Evolutionary conservation across 2,797 vertebrate genomes (phyloP).

Genomic region (Melanotaenia parkinsoni): DNA sequence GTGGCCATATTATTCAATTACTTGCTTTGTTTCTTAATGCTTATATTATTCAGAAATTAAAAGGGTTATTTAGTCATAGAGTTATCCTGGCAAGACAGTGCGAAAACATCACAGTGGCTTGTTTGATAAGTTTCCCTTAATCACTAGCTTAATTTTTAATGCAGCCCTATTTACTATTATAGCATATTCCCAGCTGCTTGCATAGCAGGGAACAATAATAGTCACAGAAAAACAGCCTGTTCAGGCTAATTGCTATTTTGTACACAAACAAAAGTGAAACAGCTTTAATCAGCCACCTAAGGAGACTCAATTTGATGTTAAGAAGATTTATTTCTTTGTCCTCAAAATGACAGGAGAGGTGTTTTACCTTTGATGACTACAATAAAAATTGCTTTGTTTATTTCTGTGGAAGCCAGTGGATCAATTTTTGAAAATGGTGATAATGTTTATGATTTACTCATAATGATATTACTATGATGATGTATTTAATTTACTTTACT

Average conservation of each 20-base stretch:
- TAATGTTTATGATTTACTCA: neutral
- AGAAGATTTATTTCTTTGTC: neutral
- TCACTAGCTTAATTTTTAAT: slow-evolving; percentile 10
- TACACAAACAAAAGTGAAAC: slow-evolving; percentile 8
- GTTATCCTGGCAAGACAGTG: neutral
- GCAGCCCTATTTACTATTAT: slow-evolving; percentile 13
- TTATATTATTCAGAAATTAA: neutral
- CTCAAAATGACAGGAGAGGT: neutral
- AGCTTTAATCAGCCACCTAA: slow-evolving; percentile 19
- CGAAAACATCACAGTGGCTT: neutral
- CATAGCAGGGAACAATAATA: slow-evolving; percentile 23
- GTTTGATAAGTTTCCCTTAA: slow-evolving; percentile 6
- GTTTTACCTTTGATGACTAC: slow-evolving; percentile 2
- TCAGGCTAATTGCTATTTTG: slow-evolving; percentile 29
- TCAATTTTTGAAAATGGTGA: neutral
- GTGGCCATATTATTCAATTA: neutral
- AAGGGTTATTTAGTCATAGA: neutral
- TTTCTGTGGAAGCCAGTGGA: slow-evolving; percentile 3
- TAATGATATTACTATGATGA: too few species aligned
- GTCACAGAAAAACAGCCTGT: slow-evolving; percentile 8
- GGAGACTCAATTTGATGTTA: slow-evolving; percentile 2
- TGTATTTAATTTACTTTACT: too few species aligned
- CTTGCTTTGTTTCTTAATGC: neutral
- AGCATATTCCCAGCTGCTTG: slow-evolving; percentile 16
- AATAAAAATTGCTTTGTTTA: slow-evolving; percentile 7